A percentile compares a stretch with the other conserved stretches of the same genome.
Evolutionary conservation across 2,888 invertebrate genomes (phyloP).

Genomic region (Ochropleura leucogaster): DNA sequence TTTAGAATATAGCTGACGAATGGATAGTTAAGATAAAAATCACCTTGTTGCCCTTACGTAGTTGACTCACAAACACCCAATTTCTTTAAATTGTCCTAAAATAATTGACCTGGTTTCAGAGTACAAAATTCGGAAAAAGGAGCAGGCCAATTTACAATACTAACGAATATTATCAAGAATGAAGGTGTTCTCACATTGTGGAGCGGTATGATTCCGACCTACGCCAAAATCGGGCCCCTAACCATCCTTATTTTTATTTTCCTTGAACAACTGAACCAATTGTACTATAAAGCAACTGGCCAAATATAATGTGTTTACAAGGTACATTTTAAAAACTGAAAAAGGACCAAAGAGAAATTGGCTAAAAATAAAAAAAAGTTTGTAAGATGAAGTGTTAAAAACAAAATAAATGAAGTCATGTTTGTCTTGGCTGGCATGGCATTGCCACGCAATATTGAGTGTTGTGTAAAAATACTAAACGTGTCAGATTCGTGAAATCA

Average conservation of each 20-base stretch:
- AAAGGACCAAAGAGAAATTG: neutral
- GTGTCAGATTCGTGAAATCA: neutral
- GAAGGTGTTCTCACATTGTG: constrained; percentile 98
- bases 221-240: constrained; percentile 98
- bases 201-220: constrained; percentile 99
- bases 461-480: neutral
- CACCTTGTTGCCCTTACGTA: no score
- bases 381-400: neutral
- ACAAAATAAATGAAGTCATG: neutral
- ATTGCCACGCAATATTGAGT: neutral
- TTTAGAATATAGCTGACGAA: no score
- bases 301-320: neutral
- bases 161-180: constrained; percentile 93
- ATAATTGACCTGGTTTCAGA: constrained; percentile 86
- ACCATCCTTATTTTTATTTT: constrained; percentile 99
- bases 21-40: no score
- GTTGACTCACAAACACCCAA: neutral
- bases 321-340: neutral
- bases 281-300: constrained; percentile 62
- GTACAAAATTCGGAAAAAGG: constrained; percentile 98
- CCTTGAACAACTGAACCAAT: constrained; percentile 96
- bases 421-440: neutral
- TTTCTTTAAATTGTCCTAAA: neutral
- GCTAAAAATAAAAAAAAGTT: neutral
- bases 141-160: constrained; percentile 93